A percentile compares a stretch with the other conserved stretches of the same genome.
Evolutionary conservation across 2,113 vertebrate species (phyloP).

Genomic region (Forbesichthys agassizii): DNA sequence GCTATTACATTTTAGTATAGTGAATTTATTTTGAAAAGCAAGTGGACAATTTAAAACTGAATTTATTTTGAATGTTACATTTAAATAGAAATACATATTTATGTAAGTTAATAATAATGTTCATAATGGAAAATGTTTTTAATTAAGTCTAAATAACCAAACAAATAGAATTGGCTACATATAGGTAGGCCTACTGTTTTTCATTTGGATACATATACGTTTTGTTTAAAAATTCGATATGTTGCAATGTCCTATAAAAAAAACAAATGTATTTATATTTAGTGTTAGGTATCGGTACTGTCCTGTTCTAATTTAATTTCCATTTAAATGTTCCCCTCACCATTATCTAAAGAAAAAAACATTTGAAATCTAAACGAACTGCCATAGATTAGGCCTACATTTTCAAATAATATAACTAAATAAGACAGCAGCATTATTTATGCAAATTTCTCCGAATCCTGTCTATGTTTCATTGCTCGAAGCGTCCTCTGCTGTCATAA

Average conservation of each 20-base stretch:
- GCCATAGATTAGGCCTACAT: too few relatives aligned
- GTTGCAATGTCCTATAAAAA: too few relatives aligned
- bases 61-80: neutral
- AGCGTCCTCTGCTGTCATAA: conserved; percentile 56
- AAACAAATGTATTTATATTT: too few relatives aligned
- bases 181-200: neutral
- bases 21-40: too few relatives aligned
- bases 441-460: neutral
- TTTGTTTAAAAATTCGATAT: neutral
- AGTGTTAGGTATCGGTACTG: too few relatives aligned
- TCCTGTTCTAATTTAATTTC: too few relatives aligned
- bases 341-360: neutral
- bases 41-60: neutral
- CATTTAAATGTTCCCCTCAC: too few relatives aligned
- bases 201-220: neutral
- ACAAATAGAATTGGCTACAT: neutral
- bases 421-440: neutral
- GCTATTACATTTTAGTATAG: too few relatives aligned
- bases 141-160: neutral
- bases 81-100: too few relatives aligned
- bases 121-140: neutral
- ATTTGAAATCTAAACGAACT: neutral
- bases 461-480: conserved; percentile 11
- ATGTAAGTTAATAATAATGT: neutral
- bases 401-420: neutral